phyloP scores from a whole-genome alignment of 2,888 invertebrate species.

The Leistus spinibarbis region DNA sequence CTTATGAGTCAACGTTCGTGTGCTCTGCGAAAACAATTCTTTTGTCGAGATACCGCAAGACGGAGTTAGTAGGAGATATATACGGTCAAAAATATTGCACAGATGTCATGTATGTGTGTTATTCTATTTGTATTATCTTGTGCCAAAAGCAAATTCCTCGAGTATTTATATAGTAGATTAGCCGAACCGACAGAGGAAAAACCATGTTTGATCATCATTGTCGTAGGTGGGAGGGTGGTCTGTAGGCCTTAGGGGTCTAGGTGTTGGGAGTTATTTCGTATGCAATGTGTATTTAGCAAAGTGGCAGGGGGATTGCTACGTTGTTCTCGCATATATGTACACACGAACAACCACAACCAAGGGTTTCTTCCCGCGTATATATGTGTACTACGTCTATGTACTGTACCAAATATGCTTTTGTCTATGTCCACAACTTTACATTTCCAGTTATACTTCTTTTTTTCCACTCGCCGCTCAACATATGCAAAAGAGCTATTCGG shows the following conservation, averaged over 20 bases:
- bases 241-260: neutral
- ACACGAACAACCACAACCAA: neutral
- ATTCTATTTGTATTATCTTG: conserved; percentile 52
- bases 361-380: neutral
- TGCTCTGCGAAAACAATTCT: conserved; percentile 3
- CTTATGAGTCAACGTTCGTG: conserved; percentile 1
- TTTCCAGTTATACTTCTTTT: neutral
- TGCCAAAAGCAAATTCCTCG: conserved; percentile 47
- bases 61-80: neutral
- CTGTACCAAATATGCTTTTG: neutral
- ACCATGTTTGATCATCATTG: conserved; percentile 52
- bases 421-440: neutral
- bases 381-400: neutral
- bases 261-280: conserved; percentile 49
- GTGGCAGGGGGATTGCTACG: conserved; percentile 45
- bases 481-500: too few relatives aligned
- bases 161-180: conserved; percentile 58
- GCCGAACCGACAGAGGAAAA: conserved; percentile 52
- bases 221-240: conserved; percentile 8
- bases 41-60: conserved; percentile 9
- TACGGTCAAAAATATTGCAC: conserved; percentile 45
- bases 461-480: too few relatives aligned
- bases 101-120: conserved; percentile 47
- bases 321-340: neutral
- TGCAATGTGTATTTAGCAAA: conserved; percentile 52